phyloP scores from a whole-genome alignment of 2,888 invertebrate genomes.

The Hedya salicella region DNA sequence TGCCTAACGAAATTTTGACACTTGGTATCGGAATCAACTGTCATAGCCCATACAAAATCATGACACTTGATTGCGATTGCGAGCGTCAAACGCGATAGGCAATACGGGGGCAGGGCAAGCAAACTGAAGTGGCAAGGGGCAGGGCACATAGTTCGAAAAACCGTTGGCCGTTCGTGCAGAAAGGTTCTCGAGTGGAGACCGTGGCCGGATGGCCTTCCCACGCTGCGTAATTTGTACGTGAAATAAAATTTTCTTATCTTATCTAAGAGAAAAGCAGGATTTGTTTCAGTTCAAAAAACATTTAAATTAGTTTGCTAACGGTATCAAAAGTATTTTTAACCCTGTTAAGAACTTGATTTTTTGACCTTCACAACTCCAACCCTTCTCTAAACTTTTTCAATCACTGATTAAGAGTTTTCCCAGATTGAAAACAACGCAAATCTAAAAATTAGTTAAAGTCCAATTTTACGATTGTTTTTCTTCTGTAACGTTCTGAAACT shows the following conservation, averaged over 20 bases:
- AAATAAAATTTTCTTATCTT: neutral
- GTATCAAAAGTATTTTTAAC: slow-evolving; percentile 13
- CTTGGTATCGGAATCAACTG: no score
- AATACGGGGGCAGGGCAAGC: no score
- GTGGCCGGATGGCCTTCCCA: no score
- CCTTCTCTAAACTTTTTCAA: slow-evolving; percentile 31
- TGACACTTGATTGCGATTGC: no score
- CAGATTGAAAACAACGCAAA: slow-evolving; percentile 47
- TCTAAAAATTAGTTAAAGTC: slow-evolving; percentile 58
- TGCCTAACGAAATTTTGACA: no score
- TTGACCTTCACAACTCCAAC: slow-evolving; percentile 19
- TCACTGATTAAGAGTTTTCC: slow-evolving; percentile 44
- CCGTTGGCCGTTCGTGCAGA: no score
- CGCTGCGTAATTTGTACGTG: no score
- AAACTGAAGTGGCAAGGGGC: no score
- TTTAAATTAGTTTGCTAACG: slow-evolving; percentile 2
- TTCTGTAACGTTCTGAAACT: slow-evolving; percentile 60
- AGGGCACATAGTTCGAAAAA: no score
- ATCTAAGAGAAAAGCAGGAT: neutral
- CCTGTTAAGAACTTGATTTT: slow-evolving; percentile 2
- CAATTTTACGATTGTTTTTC: slow-evolving; percentile 71
- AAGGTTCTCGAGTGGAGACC: no score
- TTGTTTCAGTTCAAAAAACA: neutral
- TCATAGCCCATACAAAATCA: no score
- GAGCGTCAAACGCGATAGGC: no score